A percentile compares a stretch with the other conserved stretches of the same genome.
Evolutionary conservation across 2,888 invertebrate species (phyloP).

Genomic region (Xestoiulus laeticollis): DNA sequence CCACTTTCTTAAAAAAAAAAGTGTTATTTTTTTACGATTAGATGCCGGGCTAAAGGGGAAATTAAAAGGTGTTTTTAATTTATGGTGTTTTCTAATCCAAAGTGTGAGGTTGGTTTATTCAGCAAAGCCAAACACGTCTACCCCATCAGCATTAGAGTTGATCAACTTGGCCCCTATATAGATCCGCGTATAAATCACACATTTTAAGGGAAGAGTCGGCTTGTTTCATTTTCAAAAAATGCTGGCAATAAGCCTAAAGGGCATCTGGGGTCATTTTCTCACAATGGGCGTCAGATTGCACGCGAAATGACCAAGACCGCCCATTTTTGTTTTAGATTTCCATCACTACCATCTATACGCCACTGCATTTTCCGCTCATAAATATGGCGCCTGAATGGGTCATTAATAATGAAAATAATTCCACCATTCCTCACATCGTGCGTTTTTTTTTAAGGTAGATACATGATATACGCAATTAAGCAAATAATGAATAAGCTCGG

Average conservation of each 20-base stretch:
- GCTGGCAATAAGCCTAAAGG: slow-evolving; percentile 12
- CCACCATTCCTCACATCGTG: not conserved
- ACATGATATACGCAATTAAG: slow-evolving; percentile 26
- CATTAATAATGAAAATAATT: slow-evolving; percentile 22
- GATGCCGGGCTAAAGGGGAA: not conserved
- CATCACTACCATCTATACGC: slow-evolving; percentile 18
- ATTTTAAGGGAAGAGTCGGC: slow-evolving; percentile 7
- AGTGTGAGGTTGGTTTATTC: slow-evolving; percentile 37
- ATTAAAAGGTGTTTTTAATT: slow-evolving; percentile 27
- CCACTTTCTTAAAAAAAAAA: not conserved
- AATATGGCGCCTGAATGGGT: slow-evolving; percentile 5
- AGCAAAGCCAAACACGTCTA: slow-evolving; percentile 28
- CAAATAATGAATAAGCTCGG: slow-evolving; percentile 13
- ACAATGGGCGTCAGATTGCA: slow-evolving; percentile 28
- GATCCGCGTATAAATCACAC: slow-evolving; percentile 1
- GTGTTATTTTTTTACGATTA: not conserved
- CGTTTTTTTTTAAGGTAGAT: not conserved
- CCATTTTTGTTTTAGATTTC: slow-evolving; percentile 33
- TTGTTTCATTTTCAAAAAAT: slow-evolving; percentile 6
- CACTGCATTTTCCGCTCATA: slow-evolving; percentile 24
- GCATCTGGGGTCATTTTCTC: slow-evolving; percentile 37
- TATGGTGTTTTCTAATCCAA: slow-evolving; percentile 19
- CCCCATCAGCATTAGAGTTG: slow-evolving; percentile 8
- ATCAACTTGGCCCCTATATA: slow-evolving; percentile 32
- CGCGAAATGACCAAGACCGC: slow-evolving; percentile 28